Base-by-base conservation (phyloP, 2,113 vertebrate species). In the Rhagologus leucostigma region DNA sequence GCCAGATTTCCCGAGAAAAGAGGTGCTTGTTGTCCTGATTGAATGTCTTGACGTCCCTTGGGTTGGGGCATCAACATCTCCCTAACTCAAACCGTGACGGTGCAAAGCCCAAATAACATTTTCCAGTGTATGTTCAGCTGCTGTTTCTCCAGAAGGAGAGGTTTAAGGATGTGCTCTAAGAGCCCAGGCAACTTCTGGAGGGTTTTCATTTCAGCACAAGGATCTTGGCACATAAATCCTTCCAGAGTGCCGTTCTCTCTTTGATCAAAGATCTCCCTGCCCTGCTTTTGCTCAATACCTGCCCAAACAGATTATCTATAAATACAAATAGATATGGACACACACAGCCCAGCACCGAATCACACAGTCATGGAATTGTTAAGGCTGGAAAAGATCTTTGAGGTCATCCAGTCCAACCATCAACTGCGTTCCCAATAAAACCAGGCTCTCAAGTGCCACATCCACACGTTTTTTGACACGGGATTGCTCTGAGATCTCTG, bases 391-490 rank as follows among this genome's bases (percentile, higher is more conserved):
- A 67, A 74, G 16, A 16, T 4, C 23, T 83, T 47, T n/a, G 20
- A 35, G n/a, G 3, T 32, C 70, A 13, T 53, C 39, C n/a, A 60
- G 39, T 10, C 53, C 50, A 73, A 16, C 35, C 50, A 49, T 18
- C 26, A 32, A 6, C 29, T 2, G 1, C 1, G 16, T 6, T 46
- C 53, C 24, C 12, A 27, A 13, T 13, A 29, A 44, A 65, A 59
- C 4, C 63, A 60, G 18, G 3, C 17, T 23, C 47, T 46, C 56
- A 30, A 26, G 39, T 53, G n/a, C 41, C 75, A 47, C 69, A 22
- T 4, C 20, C 39, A 7, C 44, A 13, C 0, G 1, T n/a, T 60
- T 67, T 47, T 60, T 23, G 26, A 37, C 19, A 10, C 3, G 8
- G 35, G 16, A 10, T 60, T 47, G n/a, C 30, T 41, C 41, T 2